Conservation (phyloP, 1,140 invertebrate genomes). For the Bombus fervidus region DNA sequence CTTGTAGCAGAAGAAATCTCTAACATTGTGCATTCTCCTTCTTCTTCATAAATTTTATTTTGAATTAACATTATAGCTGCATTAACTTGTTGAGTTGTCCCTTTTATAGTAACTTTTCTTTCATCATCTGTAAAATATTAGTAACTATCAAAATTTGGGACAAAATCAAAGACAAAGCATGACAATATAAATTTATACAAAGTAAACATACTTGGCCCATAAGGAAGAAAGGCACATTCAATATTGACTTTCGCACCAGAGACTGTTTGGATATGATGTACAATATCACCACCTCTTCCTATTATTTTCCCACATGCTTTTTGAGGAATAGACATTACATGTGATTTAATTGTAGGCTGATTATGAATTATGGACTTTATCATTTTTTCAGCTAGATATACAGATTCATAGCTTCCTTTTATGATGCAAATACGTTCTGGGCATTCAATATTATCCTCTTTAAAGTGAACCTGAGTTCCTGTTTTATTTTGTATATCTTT, state of each 20-base stretch:
- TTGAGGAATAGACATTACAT: slow-evolving; percentile 86
- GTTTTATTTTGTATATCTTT: slow-evolving; percentile 88
- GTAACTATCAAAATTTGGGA: slow-evolving; percentile 16
- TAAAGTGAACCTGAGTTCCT: slow-evolving; percentile 87
- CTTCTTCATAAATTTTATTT: slow-evolving; percentile 84
- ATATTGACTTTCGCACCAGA: slow-evolving; percentile 87
- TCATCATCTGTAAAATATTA: slow-evolving; percentile 73
- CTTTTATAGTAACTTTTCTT: slow-evolving; percentile 84
- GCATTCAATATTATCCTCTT: slow-evolving; percentile 75
- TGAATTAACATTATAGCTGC: slow-evolving; percentile 84
- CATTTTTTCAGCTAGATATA: slow-evolving; percentile 87
- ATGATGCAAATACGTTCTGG: slow-evolving; percentile 85
- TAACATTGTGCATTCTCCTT: slow-evolving; percentile 79
- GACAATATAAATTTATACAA: background rate
- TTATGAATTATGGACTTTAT: slow-evolving; percentile 88
- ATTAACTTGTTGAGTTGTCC: slow-evolving; percentile 84
- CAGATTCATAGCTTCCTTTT: slow-evolving; percentile 84
- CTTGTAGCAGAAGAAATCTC: slow-evolving; percentile 76
- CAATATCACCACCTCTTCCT: slow-evolving; percentile 86
- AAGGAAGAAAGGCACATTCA: background rate
- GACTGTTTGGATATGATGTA: slow-evolving; percentile 86
- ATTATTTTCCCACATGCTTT: slow-evolving; percentile 87
- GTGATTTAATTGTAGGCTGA: slow-evolving; percentile 85
- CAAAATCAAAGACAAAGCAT: background rate
- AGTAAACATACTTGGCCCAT: slow-evolving; percentile 51